A percentile compares a stretch with the other conserved stretches of the same genome.
These are phyloP conservation scores for Heliconius nattereri DNA, from an alignment of 1,140 invertebrate species.

Conservation along the genomic window DNA sequence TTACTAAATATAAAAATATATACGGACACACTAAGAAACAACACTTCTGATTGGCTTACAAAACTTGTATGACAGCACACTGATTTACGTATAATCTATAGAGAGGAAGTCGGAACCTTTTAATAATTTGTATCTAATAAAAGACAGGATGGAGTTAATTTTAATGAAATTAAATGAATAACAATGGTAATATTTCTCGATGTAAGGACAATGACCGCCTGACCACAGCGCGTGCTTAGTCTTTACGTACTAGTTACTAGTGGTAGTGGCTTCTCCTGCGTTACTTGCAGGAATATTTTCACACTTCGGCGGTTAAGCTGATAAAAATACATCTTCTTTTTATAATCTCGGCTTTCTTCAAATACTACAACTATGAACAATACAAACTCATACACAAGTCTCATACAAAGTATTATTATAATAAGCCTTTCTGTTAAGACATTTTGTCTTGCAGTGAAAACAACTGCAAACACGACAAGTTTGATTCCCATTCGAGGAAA, in stretches of 20 bases:
- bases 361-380: too few relatives aligned
- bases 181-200: neutral
- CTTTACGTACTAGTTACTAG: neutral
- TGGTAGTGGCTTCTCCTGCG: too few relatives aligned
- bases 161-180: slow-evolving; percentile 1
- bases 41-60: slow-evolving; percentile 1
- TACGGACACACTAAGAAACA: neutral
- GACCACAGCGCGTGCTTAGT: slow-evolving; percentile 2
- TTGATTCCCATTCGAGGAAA: too few relatives aligned
- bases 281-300: too few relatives aligned
- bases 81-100: neutral
- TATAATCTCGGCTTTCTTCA: too few relatives aligned
- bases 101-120: slow-evolving; percentile 11
- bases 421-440: too few relatives aligned
- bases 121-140: slow-evolving; percentile 11
- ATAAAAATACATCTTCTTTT: too few relatives aligned
- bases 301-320: too few relatives aligned
- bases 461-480: too few relatives aligned
- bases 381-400: too few relatives aligned
- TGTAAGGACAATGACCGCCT: neutral
- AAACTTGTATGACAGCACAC: neutral
- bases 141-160: slow-evolving; percentile 1
- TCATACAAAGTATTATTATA: too few relatives aligned
- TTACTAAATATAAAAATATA: neutral
- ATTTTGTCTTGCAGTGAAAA: too few relatives aligned